Percentiles rank a stretch among this genome's conserved stretches.
phyloP scores from a whole-genome alignment of 35 echinoderm and acorn worm genomes.

The Anneissia japonica region DNA sequence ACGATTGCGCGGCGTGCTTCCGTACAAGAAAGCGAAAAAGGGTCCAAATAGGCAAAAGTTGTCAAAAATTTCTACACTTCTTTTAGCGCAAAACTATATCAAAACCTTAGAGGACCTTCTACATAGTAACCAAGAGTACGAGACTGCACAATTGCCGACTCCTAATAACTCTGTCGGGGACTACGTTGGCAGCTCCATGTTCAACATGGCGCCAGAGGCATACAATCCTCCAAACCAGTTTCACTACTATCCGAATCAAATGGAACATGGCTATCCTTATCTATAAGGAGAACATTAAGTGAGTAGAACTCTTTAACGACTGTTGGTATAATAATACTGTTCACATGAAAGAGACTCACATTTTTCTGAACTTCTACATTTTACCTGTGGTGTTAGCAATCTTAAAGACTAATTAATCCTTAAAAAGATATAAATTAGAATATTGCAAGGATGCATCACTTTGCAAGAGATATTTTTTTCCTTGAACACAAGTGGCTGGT shows the following conservation, averaged over 20 bases:
- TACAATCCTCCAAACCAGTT: not conserved
- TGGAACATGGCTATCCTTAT: not conserved
- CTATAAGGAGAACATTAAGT: not conserved
- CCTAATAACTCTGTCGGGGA: not conserved
- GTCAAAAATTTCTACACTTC: conserved; percentile 78
- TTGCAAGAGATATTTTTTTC: no score
- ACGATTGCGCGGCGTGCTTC: conserved; percentile 62
- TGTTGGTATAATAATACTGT: not conserved
- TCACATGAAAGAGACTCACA: not conserved
- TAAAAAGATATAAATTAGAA: no score
- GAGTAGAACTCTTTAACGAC: not conserved
- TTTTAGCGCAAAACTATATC: conserved; percentile 89
- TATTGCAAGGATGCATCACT: no score
- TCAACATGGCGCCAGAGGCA: not conserved
- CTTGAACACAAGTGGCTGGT: no score
- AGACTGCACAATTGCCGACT: not conserved
- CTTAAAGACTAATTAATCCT: no score
- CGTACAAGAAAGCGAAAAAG: conserved; percentile 54
- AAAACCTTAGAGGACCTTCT: conserved; percentile 80
- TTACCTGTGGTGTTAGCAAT: no score
- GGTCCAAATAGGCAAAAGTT: conserved; percentile 58
- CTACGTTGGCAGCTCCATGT: not conserved
- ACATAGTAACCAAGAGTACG: conserved; percentile 28
- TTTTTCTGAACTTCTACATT: not conserved
- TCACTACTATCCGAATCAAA: not conserved